phyloP scores from a whole-genome alignment of 2,113 vertebrate species.

The Menidia beryllina region DNA sequence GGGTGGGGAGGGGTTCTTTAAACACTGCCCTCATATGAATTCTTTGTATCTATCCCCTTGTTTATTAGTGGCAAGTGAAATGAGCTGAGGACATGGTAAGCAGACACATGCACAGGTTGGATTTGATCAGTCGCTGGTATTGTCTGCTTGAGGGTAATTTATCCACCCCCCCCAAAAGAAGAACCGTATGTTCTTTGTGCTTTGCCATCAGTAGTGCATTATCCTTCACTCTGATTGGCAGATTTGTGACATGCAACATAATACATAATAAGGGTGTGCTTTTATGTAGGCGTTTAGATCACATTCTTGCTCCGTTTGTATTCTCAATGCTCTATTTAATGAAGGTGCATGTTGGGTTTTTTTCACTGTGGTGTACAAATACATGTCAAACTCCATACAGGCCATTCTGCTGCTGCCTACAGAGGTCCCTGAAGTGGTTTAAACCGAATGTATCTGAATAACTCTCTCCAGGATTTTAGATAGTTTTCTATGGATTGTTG shows the following conservation, averaged over 20 bases:
- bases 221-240: conserved; percentile 29
- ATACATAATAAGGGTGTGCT: conserved; percentile 12
- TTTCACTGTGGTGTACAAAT: conserved; percentile 28
- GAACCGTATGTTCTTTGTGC: conserved; percentile 55
- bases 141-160: conserved; percentile 28
- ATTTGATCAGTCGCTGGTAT: conserved; percentile 27
- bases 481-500: no score
- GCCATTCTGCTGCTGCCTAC: background rate
- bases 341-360: conserved; percentile 41
- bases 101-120: conserved; percentile 39
- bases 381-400: conserved; percentile 26
- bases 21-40: conserved; percentile 71
- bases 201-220: conserved; percentile 24
- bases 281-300: conserved; percentile 51
- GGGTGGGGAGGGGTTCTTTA: conserved; percentile 73
- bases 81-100: conserved; percentile 64
- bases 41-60: conserved; percentile 70
- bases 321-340: conserved; percentile 62
- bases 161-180: conserved; percentile 21
- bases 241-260: conserved; percentile 42
- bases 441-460: no score
- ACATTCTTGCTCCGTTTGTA: conserved; percentile 75
- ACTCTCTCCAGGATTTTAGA: no score
- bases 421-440: no score
- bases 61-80: conserved; percentile 67